Evolutionary conservation across 2,113 vertebrate species (phyloP).

Genomic region (Coptodon rendalli): DNA sequence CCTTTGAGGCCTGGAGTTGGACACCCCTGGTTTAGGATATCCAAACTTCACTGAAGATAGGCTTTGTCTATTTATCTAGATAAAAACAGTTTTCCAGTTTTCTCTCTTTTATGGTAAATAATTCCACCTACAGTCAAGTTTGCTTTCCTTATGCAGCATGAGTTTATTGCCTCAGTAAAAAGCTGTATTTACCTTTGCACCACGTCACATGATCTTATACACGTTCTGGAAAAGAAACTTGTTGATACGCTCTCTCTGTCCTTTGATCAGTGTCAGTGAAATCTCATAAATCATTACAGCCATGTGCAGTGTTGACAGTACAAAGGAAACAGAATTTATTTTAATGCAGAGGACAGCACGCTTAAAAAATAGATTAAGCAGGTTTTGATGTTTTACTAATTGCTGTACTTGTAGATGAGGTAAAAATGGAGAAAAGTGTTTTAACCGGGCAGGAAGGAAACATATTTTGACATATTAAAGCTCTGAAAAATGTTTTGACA

Average conservation of each 20-base stretch:
- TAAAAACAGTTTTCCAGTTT: background rate
- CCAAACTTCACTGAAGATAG: background rate
- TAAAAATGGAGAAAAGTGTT: background rate
- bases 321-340: background rate
- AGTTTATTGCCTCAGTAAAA: background rate
- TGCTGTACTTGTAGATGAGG: background rate
- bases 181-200: background rate
- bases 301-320: background rate
- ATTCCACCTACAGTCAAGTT: background rate
- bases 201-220: background rate
- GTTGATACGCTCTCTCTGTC: background rate
- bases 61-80: background rate
- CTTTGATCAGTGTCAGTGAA: background rate
- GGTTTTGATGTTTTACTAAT: background rate
- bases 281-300: background rate
- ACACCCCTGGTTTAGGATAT: background rate
- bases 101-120: background rate
- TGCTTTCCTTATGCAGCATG: rapidly evolving
- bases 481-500: background rate
- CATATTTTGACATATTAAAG: background rate
- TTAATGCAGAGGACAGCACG: background rate
- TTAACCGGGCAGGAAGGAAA: background rate
- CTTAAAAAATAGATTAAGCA: background rate
- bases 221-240: background rate
- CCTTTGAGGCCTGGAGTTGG: background rate